phyloP scores from a whole-genome alignment of 1,140 invertebrate species.

The Papilio polytes region DNA sequence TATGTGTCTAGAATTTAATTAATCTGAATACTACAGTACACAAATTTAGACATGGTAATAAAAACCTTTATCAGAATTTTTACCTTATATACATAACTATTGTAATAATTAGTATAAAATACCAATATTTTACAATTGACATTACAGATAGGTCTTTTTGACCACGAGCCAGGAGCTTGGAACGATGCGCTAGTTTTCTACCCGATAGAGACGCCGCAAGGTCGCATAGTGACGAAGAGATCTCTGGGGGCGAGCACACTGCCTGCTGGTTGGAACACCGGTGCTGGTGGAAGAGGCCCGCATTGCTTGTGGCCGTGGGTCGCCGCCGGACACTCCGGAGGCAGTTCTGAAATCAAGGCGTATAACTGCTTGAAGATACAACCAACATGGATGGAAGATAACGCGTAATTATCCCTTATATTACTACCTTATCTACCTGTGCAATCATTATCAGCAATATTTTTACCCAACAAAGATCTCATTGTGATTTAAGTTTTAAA shows the following conservation, averaged over 20 bases:
- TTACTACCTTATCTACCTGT: too few species aligned
- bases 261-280: slow-evolving; percentile 67
- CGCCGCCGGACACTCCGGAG: slow-evolving; percentile 51
- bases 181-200: slow-evolving; percentile 57
- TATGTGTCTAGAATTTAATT: neutral
- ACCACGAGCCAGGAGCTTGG: slow-evolving; percentile 62
- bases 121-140: too few species aligned
- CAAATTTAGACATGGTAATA: too few species aligned
- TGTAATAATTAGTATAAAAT: too few species aligned
- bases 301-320: slow-evolving; percentile 78
- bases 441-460: too few species aligned
- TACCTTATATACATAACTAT: too few species aligned
- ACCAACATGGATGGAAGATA: slow-evolving; percentile 79
- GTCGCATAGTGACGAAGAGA: slow-evolving; percentile 62
- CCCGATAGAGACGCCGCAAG: slow-evolving; percentile 52
- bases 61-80: too few species aligned
- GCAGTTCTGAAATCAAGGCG: slow-evolving; percentile 58
- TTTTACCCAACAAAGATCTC: too few species aligned
- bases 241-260: slow-evolving; percentile 61
- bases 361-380: slow-evolving; percentile 78
- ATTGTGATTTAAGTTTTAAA: too few species aligned
- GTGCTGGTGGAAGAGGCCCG: slow-evolving; percentile 61
- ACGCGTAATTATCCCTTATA: slow-evolving; percentile 59
- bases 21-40: neutral
- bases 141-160: slow-evolving; percentile 73